Evolutionary conservation across 2,797 vertebrate genomes (phyloP).

Genomic region (Microctenopoma steveboyesi): DNA sequence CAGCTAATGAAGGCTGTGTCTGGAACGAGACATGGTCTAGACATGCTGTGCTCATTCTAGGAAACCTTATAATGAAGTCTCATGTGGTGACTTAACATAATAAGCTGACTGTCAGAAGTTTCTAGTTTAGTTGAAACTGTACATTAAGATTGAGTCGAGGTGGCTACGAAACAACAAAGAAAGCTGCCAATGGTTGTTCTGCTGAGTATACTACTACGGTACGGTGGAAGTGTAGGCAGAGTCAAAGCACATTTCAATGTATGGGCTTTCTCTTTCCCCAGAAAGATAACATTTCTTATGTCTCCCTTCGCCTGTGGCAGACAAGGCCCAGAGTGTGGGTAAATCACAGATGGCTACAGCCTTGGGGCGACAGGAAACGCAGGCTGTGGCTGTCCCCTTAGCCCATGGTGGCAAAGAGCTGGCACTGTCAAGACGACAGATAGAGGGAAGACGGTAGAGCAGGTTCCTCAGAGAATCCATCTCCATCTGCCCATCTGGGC

Average conservation of each 20-base stretch:
- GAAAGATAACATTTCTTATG: conserved; percentile 17
- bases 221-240: background rate
- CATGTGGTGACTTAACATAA: conserved; percentile 19
- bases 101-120: conserved; percentile 16
- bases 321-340: conserved; percentile 40
- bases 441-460: conserved; percentile 35
- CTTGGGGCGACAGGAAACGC: conserved; percentile 50
- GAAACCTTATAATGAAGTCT: conserved; percentile 47
- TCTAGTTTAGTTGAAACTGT: conserved; percentile 18
- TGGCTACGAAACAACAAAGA: background rate
- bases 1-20: conserved; percentile 21
- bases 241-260: background rate
- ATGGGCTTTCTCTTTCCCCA: conserved; percentile 15
- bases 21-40: conserved; percentile 38
- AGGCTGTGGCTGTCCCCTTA: conserved; percentile 66
- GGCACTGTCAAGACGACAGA: conserved; percentile 56
- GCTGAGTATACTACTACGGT: background rate
- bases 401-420: conserved; percentile 62
- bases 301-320: conserved; percentile 17
- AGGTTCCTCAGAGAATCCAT: conserved; percentile 57
- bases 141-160: background rate
- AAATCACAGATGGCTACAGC: conserved; percentile 71
- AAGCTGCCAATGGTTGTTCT: background rate
- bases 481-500: conserved; percentile 76
- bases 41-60: conserved; percentile 41